Evolutionary conservation across 2,113 vertebrate species (phyloP), one percentile per base, ranked within the genome.

Genomic region (Xiphophorus couchianus): DNA sequence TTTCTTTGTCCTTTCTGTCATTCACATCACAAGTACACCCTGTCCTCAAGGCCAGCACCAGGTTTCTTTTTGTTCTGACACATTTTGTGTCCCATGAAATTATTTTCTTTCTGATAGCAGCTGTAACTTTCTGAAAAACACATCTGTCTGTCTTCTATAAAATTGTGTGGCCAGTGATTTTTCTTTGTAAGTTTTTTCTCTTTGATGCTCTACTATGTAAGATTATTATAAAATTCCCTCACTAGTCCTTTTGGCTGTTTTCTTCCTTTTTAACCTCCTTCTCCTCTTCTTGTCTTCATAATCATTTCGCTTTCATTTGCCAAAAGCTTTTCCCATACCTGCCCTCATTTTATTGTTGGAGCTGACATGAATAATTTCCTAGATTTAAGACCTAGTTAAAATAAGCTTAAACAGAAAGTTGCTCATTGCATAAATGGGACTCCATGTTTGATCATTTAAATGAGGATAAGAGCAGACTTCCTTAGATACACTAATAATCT

Each of bases 291-390:
- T 8, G 76, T 66, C 22, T n/a, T 58, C 3, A 9, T 22, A n/a
- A 58, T 11, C 66, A 61, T 25, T 70, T 83, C 64, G 60, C 80
- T 82, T 74, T 78, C 42, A 31, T 75, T 79, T 82, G 69, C 66
- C 69, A 39, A 71, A 69, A 63, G 66, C 69, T 65, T 37, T 35
- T 81, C 48, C 35, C 79, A 72, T 62, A n/a, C 86, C 70, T 64
- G 62, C 68, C 61, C 62, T 63, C 28, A 3, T 31, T 78, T 33
- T 13, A 61, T 63, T 64, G 33, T 81, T 44, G 74, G 48, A 76
- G 62, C 74, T 62, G 67, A 69, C 63, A 65, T 84, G 72, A 48
- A 60, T n/a, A 71, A 62, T 17, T 83, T 87, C 0, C 1, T 58
- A 64, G 67, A 65, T 71, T 77, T 60, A 17, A 29, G 37, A 39